Evolutionary conservation across 37 sponge, comb jelly and placozoan genomes (phyloP).

Genomic region (Aphrocallistes beatrix): DNA sequence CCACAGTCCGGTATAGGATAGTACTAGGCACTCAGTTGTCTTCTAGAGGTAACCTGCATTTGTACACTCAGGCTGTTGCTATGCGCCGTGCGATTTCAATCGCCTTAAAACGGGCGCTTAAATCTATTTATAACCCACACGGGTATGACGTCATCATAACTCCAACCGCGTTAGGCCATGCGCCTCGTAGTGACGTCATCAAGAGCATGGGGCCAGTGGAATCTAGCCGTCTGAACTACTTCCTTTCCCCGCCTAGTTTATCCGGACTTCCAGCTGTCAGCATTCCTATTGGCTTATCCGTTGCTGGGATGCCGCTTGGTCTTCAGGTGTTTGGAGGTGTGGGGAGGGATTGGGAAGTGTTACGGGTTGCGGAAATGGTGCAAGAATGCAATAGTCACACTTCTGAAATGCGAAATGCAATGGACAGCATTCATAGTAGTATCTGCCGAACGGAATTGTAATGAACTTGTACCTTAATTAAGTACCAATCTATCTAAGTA

Average conservation of each 20-base stretch:
- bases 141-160: not conserved
- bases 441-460: no score
- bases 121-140: not conserved
- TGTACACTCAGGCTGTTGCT: not conserved
- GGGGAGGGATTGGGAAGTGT: not conserved
- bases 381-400: not conserved
- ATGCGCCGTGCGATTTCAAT: not conserved
- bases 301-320: not conserved
- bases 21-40: not conserved
- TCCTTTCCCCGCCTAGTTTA: not conserved
- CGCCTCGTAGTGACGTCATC: not conserved
- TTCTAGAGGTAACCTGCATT: not conserved
- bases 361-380: not conserved
- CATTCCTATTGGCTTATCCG: not conserved
- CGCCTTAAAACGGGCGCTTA: not conserved
- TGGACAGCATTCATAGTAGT: no score
- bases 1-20: not conserved
- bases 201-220: not conserved
- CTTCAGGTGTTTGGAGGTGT: not conserved
- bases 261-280: not conserved
- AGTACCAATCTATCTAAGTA: no score
- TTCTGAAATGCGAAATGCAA: no score
- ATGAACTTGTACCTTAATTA: no score
- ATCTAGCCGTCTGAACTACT: not conserved
- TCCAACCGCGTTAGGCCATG: not conserved